A percentile compares a stretch with the other conserved stretches of the same genome.
These are phyloP conservation scores for Fregetta grallaria DNA, from an alignment of 2,113 vertebrate genomes.

Conservation along the genomic window DNA sequence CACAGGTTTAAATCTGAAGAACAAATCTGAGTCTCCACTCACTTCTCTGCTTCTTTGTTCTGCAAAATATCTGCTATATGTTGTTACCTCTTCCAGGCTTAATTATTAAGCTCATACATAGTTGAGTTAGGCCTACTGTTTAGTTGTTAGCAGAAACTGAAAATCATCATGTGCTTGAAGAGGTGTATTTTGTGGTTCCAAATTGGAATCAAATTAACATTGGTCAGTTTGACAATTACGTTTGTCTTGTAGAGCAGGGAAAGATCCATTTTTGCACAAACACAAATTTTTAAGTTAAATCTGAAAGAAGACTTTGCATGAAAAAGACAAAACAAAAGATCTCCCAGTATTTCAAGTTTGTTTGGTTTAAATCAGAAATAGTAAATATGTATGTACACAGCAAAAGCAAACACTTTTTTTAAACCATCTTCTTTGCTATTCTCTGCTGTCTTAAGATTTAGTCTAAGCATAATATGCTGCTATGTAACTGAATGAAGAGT, in stretches of 20 bases:
- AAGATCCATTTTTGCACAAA: not conserved
- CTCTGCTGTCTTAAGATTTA: not conserved
- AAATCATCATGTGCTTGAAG: not conserved
- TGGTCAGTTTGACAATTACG: not conserved
- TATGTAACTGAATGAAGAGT: not conserved
- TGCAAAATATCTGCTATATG: not conserved
- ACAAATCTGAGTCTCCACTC: not conserved
- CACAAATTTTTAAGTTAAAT: not conserved
- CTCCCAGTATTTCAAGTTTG: not conserved
- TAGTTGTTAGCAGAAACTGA: not conserved
- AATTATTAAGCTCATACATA: not conserved
- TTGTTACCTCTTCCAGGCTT: not conserved
- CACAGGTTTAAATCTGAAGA: not conserved
- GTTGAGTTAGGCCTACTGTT: not conserved
- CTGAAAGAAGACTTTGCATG: not conserved
- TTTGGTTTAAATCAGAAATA: not conserved
- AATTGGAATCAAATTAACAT: not conserved
- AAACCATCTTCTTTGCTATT: not conserved
- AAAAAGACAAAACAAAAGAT: not conserved
- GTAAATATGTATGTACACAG: not conserved
- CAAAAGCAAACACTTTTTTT: not conserved
- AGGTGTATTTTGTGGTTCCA: not conserved
- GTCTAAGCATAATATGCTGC: not conserved
- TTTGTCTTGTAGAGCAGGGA: not conserved
- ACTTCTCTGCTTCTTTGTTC: not conserved